phyloP scores from a whole-genome alignment of 1,140 invertebrate genomes.

The Yoshiicerus persimilis region DNA sequence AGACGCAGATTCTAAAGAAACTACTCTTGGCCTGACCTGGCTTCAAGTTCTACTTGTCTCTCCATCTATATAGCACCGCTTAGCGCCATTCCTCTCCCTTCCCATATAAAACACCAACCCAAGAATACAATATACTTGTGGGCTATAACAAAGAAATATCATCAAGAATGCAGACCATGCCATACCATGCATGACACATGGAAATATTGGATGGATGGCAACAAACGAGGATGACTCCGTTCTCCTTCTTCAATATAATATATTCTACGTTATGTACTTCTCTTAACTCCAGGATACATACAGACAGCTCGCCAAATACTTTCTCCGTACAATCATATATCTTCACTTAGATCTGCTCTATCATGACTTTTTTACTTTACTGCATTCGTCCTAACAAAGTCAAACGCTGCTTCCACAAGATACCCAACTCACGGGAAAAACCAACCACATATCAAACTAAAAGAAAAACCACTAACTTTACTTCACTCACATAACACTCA shows the following conservation, averaged over 20 bases:
- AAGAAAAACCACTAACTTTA: not conserved
- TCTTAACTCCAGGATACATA: not conserved
- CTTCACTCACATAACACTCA: not conserved
- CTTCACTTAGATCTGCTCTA: not conserved
- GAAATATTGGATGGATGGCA: slow-evolving; percentile 13
- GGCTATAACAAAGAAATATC: not conserved
- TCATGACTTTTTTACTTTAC: slow-evolving; percentile 2
- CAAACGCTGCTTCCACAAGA: not conserved
- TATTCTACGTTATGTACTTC: not conserved
- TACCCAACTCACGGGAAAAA: not conserved
- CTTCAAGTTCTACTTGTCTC: not conserved
- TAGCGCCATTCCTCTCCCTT: not conserved
- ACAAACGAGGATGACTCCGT: not conserved
- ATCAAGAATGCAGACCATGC: not conserved
- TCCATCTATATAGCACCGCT: not conserved
- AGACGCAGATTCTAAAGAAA: not conserved
- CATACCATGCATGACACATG: not conserved
- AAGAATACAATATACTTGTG: not conserved
- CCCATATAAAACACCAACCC: not conserved
- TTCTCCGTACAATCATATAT: not conserved
- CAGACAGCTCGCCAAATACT: not conserved
- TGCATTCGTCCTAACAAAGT: not conserved
- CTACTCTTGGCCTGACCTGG: not conserved
- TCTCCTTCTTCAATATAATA: not conserved
- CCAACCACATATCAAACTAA: not conserved